A percentile compares a stretch with the other conserved stretches of the same genome.
Conservation (phyloP, 2,888 invertebrate genomes). For the Caenorhabditis virilis region DNA sequence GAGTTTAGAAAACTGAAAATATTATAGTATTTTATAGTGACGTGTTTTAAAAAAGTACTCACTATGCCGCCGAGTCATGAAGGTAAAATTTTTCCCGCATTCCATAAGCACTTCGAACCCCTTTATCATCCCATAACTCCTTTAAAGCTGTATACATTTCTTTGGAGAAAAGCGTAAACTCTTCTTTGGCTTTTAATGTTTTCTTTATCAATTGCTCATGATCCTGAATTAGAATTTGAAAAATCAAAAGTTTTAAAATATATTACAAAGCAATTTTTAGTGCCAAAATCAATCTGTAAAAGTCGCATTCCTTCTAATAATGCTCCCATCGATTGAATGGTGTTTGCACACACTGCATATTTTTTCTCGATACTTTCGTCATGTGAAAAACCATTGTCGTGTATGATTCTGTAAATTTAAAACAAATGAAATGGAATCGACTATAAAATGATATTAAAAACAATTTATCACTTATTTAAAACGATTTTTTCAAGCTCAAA, state of each 20-base stretch:
- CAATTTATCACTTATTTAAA: not conserved
- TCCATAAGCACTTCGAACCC: constrained; percentile 97
- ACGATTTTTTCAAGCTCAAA: too few species aligned
- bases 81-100: constrained; percentile 99
- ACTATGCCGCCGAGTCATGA: constrained; percentile 99
- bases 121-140: constrained; percentile 83
- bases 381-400: constrained; percentile 98
- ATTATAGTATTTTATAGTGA: not conserved
- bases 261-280: constrained; percentile 15
- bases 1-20: constrained; percentile 58
- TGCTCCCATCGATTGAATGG: constrained; percentile 88
- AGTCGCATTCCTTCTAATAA: constrained; percentile 52
- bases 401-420: constrained; percentile 84
- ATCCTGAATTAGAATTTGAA: constrained; percentile 24
- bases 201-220: constrained; percentile 24
- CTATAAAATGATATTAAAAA: not conserved
- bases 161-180: constrained; percentile 29
- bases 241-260: not conserved
- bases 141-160: constrained; percentile 44
- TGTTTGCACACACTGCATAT: constrained; percentile 99
- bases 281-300: constrained; percentile 40
- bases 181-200: constrained; percentile 24
- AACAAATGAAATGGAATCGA: not conserved
- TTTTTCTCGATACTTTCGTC: constrained; percentile 99
- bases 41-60: constrained; percentile 71